Evolutionary conservation across 2,113 vertebrate species (phyloP).

Genomic region (Tautogolabrus adspersus): DNA sequence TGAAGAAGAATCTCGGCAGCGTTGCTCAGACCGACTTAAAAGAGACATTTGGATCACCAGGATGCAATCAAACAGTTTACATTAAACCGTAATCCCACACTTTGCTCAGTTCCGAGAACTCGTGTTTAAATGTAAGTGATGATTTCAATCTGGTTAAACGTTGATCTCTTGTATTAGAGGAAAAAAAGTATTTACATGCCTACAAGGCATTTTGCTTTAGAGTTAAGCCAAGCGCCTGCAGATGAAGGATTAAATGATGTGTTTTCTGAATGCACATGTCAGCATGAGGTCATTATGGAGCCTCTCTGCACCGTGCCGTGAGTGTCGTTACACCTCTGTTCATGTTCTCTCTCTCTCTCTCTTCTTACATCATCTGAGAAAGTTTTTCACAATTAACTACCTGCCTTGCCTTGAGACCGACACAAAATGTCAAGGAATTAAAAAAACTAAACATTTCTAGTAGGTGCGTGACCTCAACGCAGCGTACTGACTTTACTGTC

Average conservation of each 20-base stretch:
- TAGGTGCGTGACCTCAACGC: not conserved
- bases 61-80: not conserved
- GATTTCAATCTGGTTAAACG: constrained; percentile 12
- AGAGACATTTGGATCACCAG: constrained; percentile 7
- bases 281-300: constrained; percentile 20
- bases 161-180: not conserved
- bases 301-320: not conserved
- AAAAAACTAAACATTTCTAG: not conserved
- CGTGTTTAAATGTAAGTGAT: not conserved
- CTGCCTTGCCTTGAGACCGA: not conserved
- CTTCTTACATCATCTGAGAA: not conserved
- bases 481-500: constrained; percentile 21
- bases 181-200: not conserved
- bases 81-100: constrained; percentile 1
- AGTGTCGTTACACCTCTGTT: not conserved
- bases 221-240: not conserved
- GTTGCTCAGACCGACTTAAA: too few relatives aligned
- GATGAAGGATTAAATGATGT: constrained; percentile 20
- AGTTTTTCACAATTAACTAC: not conserved
- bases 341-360: not conserved
- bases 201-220: not conserved
- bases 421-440: not conserved
- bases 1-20: not conserved
- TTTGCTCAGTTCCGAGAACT: constrained; percentile 16
- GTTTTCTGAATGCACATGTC: not conserved